Evolutionary conservation across 2,888 invertebrate genomes (phyloP).

Genomic region (Pasiphila rectangulata): DNA sequence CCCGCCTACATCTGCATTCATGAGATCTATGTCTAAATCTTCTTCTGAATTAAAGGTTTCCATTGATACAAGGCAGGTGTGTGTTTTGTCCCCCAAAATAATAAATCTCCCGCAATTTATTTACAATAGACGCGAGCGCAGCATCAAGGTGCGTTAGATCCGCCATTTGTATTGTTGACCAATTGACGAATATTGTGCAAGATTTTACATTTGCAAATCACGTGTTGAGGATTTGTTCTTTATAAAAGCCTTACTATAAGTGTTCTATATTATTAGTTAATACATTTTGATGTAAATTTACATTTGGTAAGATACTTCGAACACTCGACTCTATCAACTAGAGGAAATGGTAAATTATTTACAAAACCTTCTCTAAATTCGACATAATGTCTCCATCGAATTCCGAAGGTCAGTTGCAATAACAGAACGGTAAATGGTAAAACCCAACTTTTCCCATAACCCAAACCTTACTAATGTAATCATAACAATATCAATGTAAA

Average conservation of each 20-base stretch:
- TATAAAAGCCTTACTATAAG: not conserved
- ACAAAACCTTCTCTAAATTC: not conserved
- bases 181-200: slow-evolving; percentile 41
- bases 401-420: not conserved
- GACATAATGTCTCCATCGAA: not conserved
- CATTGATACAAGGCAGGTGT: slow-evolving; percentile 43
- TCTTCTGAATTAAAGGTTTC: slow-evolving; percentile 5
- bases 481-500: slow-evolving; percentile 27
- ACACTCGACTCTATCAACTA: no score
- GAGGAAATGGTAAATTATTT: not conserved
- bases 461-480: slow-evolving; percentile 23
- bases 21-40: slow-evolving; percentile 15
- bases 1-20: slow-evolving; percentile 18
- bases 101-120: slow-evolving; percentile 49
- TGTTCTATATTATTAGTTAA: not conserved
- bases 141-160: slow-evolving; percentile 41
- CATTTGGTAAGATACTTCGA: no score
- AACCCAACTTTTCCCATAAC: slow-evolving; percentile 15
- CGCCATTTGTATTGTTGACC: slow-evolving; percentile 34
- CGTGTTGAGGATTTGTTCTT: slow-evolving; percentile 26
- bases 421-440: slow-evolving; percentile 13
- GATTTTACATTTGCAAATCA: slow-evolving; percentile 38
- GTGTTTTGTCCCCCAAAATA: slow-evolving; percentile 38
- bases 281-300: not conserved
- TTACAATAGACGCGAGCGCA: slow-evolving; percentile 48